Evolutionary conservation across 2,888 invertebrate genomes (phyloP).

Genomic region (Camptogramma bilineatum): DNA sequence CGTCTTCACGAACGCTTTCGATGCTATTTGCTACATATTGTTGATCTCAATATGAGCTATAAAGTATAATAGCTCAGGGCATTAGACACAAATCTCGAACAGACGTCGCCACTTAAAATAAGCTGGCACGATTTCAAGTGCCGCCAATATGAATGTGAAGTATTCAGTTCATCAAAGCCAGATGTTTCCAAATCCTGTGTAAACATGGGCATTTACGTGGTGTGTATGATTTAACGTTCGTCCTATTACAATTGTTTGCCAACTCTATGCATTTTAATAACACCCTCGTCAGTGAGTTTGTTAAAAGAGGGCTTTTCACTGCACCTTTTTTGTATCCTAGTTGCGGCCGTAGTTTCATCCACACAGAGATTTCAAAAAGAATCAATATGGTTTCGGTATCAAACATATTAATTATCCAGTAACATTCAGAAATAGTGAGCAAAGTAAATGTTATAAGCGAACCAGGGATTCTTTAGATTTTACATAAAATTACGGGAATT

Average conservation of each 20-base stretch:
- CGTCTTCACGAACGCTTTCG: constrained; percentile 14
- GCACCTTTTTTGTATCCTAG: not conserved
- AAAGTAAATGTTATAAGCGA: too few relatives aligned
- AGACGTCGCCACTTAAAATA: constrained; percentile 83
- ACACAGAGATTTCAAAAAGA: not conserved
- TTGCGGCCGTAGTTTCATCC: not conserved
- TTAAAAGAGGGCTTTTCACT: not conserved
- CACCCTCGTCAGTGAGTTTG: not conserved
- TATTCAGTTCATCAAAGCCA: constrained; percentile 84
- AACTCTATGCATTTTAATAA: not conserved
- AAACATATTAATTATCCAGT: not conserved
- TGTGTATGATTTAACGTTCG: constrained; percentile 59
- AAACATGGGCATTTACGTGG: constrained; percentile 67
- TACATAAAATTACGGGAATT: too few relatives aligned
- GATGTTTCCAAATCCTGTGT: constrained; percentile 76
- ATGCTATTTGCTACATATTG: constrained; percentile 44
- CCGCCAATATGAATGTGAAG: constrained; percentile 80
- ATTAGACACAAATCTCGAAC: constrained; percentile 78
- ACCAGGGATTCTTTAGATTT: too few relatives aligned
- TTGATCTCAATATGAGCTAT: constrained; percentile 64
- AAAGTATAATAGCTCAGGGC: constrained; percentile 65
- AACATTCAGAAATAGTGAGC: too few relatives aligned
- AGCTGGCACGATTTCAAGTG: constrained; percentile 83
- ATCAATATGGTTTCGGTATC: not conserved
- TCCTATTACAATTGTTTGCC: constrained; percentile 54